These are phyloP conservation scores for Anolis apletophallus DNA, from an alignment of 2,797 vertebrate species.

Conservation along the genomic window DNA sequence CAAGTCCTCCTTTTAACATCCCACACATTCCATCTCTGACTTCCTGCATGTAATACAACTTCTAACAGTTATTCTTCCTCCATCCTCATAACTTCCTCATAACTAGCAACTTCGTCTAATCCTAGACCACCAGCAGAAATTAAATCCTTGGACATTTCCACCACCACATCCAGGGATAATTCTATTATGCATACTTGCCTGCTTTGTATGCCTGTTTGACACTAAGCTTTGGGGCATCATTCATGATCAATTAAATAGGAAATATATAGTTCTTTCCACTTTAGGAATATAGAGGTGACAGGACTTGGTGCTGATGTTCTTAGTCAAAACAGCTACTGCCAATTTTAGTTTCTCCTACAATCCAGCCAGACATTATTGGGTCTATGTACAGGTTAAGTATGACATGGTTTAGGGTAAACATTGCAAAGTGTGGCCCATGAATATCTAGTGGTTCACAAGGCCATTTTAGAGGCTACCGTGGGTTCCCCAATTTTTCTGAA, in stretches of 20 bases:
- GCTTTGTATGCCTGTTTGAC: background rate
- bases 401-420: background rate
- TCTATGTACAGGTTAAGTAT: too few relatives aligned
- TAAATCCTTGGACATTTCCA: background rate
- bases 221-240: background rate
- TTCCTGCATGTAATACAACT: background rate
- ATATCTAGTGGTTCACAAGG: too few relatives aligned
- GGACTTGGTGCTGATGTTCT: background rate
- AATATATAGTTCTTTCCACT: background rate
- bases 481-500: too few relatives aligned
- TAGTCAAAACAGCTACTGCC: background rate
- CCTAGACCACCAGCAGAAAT: background rate
- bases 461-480: too few relatives aligned
- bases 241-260: background rate
- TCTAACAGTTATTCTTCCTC: background rate
- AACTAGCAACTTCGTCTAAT: constrained; percentile 10
- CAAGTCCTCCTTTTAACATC: constrained; percentile 3
- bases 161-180: background rate
- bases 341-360: background rate
- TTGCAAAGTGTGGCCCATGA: too few relatives aligned
- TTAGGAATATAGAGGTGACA: background rate
- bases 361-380: too few relatives aligned
- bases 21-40: constrained; percentile 8
- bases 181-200: background rate
- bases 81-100: background rate